Percentiles rank a stretch among this genome's conserved stretches.
phyloP scores from a whole-genome alignment of 2,797 vertebrate genomes.

The Taeniopygia guttata region DNA sequence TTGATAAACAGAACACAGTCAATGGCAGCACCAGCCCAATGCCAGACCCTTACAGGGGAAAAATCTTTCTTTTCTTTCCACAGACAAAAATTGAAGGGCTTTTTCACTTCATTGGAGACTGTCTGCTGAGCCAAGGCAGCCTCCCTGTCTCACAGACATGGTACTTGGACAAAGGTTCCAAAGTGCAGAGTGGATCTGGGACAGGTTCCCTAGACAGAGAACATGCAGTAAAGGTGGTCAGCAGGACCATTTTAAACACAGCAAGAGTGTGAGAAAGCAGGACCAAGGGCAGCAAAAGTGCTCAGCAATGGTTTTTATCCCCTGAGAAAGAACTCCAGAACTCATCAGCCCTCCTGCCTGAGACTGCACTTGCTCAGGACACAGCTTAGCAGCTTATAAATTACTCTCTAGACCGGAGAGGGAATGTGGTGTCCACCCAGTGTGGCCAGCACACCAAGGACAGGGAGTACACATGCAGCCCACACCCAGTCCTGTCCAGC shows the following conservation, averaged over 20 bases:
- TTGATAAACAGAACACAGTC: slow-evolving; percentile 8
- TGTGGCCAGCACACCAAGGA: not conserved
- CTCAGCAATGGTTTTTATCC: not conserved
- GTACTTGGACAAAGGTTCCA: not conserved
- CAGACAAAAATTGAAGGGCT: not conserved
- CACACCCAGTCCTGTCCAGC: not conserved
- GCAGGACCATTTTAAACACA: not conserved
- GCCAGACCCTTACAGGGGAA: not conserved
- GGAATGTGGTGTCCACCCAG: not conserved
- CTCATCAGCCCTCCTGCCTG: not conserved
- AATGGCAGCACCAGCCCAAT: not conserved
- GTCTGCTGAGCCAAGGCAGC: not conserved
- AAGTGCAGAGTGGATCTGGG: not conserved
- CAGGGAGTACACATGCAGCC: not conserved
- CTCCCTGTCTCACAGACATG: not conserved
- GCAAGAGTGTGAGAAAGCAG: not conserved
- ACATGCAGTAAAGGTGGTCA: rapidly evolving
- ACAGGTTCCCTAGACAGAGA: not conserved
- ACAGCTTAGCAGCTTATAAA: not conserved
- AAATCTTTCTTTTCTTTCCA: not conserved
- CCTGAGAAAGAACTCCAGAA: not conserved
- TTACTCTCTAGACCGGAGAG: not conserved
- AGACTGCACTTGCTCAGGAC: not conserved
- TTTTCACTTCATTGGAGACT: not conserved
- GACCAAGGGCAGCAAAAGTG: not conserved